These are phyloP conservation scores for Peromyscus melanophrys DNA, from an alignment of 2,797 vertebrate species.

Conservation along the genomic window DNA sequence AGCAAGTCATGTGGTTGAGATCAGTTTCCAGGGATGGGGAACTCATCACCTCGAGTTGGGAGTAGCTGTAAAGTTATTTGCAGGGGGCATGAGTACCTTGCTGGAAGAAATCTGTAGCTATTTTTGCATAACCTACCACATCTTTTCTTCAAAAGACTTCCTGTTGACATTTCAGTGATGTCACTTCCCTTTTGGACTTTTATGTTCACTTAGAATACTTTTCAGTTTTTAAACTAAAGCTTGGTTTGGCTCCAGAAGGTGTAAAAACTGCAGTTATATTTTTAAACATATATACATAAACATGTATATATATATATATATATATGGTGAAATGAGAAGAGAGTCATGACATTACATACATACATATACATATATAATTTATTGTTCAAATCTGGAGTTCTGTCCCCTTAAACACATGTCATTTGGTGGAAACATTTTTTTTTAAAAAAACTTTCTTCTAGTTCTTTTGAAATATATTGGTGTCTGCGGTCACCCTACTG, in stretches of 20 bases:
- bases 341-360: no score
- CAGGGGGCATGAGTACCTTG: not conserved
- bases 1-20: not conserved
- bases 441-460: not conserved
- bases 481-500: not conserved
- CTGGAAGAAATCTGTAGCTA: not conserved
- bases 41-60: not conserved
- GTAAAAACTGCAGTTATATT: not conserved
- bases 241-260: not conserved
- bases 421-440: not conserved
- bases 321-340: no score
- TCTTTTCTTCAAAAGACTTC: slow-evolving; percentile 11
- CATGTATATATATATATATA: no score
- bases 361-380: not conserved
- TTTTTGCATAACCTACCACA: not conserved
- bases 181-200: slow-evolving; percentile 29
- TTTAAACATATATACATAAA: not conserved
- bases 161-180: not conserved
- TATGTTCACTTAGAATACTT: not conserved
- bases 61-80: not conserved
- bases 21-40: not conserved
- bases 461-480: not conserved
- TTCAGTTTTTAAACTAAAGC: slow-evolving; percentile 16
- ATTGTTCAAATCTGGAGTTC: not conserved
- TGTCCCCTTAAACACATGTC: not conserved